A percentile compares a stretch with the other conserved stretches of the same genome.
These are phyloP conservation scores for Sebastes hubbsi DNA, from an alignment of 2,797 vertebrate genomes.

Conservation along the genomic window DNA sequence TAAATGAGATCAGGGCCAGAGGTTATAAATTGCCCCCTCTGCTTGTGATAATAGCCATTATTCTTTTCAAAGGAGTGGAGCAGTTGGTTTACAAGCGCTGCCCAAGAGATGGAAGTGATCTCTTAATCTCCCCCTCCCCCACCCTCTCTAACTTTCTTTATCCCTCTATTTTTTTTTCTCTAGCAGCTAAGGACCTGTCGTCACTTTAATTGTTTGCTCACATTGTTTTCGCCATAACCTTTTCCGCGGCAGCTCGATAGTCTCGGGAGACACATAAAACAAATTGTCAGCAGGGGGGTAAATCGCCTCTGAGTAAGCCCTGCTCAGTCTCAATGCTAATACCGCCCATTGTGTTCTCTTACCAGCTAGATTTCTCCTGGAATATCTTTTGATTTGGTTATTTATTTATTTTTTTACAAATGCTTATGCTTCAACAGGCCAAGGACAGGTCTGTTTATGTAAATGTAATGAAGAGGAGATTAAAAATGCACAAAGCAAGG, in stretches of 20 bases:
- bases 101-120: slow-evolving; percentile 36
- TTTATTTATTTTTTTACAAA: slow-evolving; percentile 21
- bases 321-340: slow-evolving; percentile 56
- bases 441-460: slow-evolving; percentile 45
- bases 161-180: background rate
- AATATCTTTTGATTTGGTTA: background rate
- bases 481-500: slow-evolving; percentile 13
- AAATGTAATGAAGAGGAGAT: slow-evolving; percentile 25
- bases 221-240: slow-evolving; percentile 64
- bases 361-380: background rate
- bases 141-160: background rate
- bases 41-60: slow-evolving; percentile 64
- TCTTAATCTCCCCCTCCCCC: slow-evolving; percentile 17
- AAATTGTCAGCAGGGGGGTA: slow-evolving; percentile 44
- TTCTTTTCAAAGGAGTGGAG: slow-evolving; percentile 44
- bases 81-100: slow-evolving; percentile 24
- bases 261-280: slow-evolving; percentile 66
- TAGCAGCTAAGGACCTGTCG: slow-evolving; percentile 30
- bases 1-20: slow-evolving; percentile 58
- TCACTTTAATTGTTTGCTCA: slow-evolving; percentile 63
- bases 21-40: slow-evolving; percentile 58
- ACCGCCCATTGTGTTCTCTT: slow-evolving; percentile 21
- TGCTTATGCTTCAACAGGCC: background rate
- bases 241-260: slow-evolving; percentile 48
- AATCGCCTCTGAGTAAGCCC: slow-evolving; percentile 42